phyloP scores from a whole-genome alignment of 2,113 vertebrate species.

The Pelodiscus sinensis region DNA sequence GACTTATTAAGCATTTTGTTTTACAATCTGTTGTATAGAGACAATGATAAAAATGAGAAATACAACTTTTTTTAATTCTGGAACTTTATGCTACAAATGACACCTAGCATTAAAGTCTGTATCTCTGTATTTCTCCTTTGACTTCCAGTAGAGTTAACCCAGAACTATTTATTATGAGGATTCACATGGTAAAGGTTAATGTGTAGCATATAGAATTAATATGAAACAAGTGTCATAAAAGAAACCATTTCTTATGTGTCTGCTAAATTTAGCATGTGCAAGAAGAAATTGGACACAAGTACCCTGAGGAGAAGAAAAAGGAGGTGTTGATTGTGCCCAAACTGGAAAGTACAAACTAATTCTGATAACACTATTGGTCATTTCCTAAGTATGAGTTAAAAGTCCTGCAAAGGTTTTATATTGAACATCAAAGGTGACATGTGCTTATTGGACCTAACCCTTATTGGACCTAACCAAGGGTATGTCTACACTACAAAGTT shows the following conservation, averaged over 20 bases:
- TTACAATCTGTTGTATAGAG: not conserved
- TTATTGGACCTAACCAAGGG: too few species aligned
- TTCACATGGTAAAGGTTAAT: not conserved
- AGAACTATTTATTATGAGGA: not conserved
- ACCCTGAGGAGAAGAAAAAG: not conserved
- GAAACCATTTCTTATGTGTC: not conserved
- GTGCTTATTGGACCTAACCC: too few species aligned
- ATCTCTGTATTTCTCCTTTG: not conserved
- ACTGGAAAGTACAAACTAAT: not conserved
- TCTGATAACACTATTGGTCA: not conserved
- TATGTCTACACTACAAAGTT: too few species aligned
- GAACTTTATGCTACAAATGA: not conserved
- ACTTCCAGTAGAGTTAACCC: not conserved
- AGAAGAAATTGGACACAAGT: accelerated
- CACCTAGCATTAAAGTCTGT: not conserved
- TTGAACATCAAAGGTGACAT: not conserved
- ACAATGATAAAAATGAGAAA: not conserved
- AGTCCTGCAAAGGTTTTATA: not conserved
- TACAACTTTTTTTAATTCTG: not conserved
- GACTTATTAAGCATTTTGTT: not conserved
- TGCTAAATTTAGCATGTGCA: not conserved
- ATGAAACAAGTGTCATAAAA: not conserved
- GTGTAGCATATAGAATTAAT: accelerated
- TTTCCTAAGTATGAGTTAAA: not conserved
- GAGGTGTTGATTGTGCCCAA: accelerated